Conservation (phyloP, 2,888 invertebrate species). For the Idaea biselata region DNA sequence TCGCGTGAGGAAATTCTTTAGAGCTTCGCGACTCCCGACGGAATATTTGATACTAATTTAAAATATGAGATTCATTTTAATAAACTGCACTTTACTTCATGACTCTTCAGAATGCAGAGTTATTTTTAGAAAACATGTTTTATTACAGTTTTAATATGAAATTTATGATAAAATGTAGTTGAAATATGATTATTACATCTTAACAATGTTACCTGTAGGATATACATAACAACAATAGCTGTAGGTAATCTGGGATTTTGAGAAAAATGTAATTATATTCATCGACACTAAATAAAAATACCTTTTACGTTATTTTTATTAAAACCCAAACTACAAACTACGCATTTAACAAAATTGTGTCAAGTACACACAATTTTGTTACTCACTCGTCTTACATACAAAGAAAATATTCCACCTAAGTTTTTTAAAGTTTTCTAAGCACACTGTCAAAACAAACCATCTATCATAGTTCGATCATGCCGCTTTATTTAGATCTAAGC, state of each 20-base stretch:
- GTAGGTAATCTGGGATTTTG: too few species aligned
- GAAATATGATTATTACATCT: too few species aligned
- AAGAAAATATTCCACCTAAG: not conserved
- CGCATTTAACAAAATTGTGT: too few species aligned
- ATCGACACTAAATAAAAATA: too few species aligned
- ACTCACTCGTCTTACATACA: too few species aligned
- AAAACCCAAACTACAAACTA: too few species aligned
- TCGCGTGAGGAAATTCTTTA: slow-evolving; percentile 63
- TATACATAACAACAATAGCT: too few species aligned
- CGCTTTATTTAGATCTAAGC: slow-evolving; percentile 57
- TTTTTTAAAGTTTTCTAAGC: not conserved
- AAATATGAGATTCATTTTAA: slow-evolving; percentile 31
- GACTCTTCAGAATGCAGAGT: slow-evolving; percentile 4
- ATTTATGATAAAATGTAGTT: not conserved
- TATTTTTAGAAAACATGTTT: not conserved
- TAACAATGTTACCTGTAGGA: too few species aligned
- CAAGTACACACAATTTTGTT: too few species aligned
- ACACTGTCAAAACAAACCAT: slow-evolving; percentile 31
- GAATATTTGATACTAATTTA: slow-evolving; percentile 51
- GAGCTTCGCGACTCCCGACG: slow-evolving; percentile 55
- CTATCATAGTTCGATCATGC: slow-evolving; percentile 34
- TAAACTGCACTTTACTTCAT: slow-evolving; percentile 14
- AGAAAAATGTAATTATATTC: too few species aligned
- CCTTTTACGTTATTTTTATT: too few species aligned
- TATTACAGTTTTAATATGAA: not conserved